Percentiles rank a stretch among this genome's conserved stretches.
These are phyloP conservation scores for Vannuccia rotundouncinata DNA, from an alignment of 2,888 invertebrate genomes.

Conservation along the genomic window DNA sequence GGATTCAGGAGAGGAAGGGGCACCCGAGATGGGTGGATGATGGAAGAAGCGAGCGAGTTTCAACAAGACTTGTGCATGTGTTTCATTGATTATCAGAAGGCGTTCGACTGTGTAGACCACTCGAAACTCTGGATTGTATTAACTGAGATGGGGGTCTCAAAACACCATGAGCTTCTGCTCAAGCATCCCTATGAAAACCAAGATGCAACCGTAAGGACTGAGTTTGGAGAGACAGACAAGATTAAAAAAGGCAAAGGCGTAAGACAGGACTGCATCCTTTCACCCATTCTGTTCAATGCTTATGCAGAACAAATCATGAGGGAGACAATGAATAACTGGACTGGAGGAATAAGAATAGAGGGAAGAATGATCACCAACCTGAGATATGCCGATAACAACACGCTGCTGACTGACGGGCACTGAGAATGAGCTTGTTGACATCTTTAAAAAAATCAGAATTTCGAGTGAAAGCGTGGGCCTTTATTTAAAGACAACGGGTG, in stretches of 20 bases:
- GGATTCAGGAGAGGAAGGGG: slow-evolving; percentile 1
- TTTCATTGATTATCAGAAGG: slow-evolving; percentile 6
- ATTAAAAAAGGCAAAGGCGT: not conserved
- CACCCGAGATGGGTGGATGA: not conserved
- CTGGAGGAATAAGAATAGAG: not conserved
- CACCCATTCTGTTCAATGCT: not conserved
- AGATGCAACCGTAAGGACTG: not conserved
- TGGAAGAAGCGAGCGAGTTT: not conserved
- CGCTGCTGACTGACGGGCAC: not conserved
- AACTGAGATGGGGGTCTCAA: not conserved
- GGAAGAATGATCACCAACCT: not conserved
- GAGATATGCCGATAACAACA: not conserved
- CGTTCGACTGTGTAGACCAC: not conserved
- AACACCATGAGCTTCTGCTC: not conserved
- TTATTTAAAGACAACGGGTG: too few species aligned
- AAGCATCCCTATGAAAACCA: not conserved
- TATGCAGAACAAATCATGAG: slow-evolving; percentile 11
- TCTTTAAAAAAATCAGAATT: too few species aligned
- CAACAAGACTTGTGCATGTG: not conserved
- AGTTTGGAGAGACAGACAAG: not conserved
- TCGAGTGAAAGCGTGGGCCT: too few species aligned
- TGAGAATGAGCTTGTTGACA: not conserved
- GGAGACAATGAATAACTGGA: not conserved
- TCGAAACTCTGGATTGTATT: not conserved
- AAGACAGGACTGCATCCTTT: not conserved